Percentiles rank a stretch among this genome's conserved stretches.
These are phyloP conservation scores for Moxostoma hubbsi DNA, from an alignment of 2,797 vertebrate genomes.

Conservation along the genomic window DNA sequence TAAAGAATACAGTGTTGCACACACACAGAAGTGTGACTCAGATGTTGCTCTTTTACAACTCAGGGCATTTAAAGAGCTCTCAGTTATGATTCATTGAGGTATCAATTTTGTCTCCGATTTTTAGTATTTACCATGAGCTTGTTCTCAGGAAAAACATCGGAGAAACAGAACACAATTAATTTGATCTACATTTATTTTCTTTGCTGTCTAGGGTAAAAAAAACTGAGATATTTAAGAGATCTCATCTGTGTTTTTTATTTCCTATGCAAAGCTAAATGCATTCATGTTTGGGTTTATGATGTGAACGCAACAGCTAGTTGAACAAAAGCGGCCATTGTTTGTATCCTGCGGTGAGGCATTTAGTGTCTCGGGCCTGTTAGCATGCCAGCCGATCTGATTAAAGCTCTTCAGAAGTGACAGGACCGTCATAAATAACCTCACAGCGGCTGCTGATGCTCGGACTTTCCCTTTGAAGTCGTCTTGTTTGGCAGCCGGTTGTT, in stretches of 20 bases:
- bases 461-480: neutral
- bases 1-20: neutral
- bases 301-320: no score
- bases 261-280: no score
- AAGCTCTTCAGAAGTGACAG: neutral
- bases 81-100: neutral
- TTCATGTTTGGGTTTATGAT: no score
- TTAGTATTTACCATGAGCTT: no score
- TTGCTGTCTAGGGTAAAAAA: no score
- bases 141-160: no score
- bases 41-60: neutral
- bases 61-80: neutral
- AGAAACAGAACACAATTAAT: no score
- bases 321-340: no score
- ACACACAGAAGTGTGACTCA: neutral
- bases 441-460: neutral
- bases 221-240: no score
- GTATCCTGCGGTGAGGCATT: neutral
- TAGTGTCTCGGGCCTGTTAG: neutral
- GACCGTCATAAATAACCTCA: conserved; percentile 9
- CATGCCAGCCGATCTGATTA: neutral
- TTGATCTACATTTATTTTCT: no score
- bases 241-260: no score
- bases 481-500: conserved; percentile 10
- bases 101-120: neutral